Evolutionary conservation across 2,797 vertebrate species (phyloP).

Genomic region (Chaenodraco wilsoni): DNA sequence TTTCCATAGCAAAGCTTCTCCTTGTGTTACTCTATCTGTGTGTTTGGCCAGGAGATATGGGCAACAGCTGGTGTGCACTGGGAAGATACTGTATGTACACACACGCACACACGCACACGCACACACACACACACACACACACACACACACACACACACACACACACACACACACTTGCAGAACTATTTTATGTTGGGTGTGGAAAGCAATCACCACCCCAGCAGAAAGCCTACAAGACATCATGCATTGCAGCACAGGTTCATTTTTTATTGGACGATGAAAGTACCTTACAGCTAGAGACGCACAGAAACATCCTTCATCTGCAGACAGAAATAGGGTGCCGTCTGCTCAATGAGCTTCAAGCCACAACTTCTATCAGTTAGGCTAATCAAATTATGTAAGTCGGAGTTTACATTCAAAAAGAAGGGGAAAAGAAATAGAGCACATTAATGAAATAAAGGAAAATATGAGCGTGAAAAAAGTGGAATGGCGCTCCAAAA

Average conservation of each 20-base stretch:
- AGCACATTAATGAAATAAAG: conserved; percentile 51
- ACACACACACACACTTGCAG: not conserved
- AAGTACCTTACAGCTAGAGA: conserved; percentile 10
- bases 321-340: not conserved
- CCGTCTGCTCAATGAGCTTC: conserved; percentile 18
- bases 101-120: not conserved
- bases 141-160: conserved; percentile 15
- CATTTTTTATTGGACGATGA: conserved; percentile 34
- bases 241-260: not conserved
- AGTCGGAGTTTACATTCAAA: conserved; percentile 18
- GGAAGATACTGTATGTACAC: conserved; percentile 21
- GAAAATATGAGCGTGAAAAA: conserved; percentile 55
- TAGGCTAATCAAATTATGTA: conserved; percentile 52
- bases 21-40: conserved; percentile 20
- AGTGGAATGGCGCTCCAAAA: conserved; percentile 54
- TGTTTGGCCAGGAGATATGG: conserved; percentile 4
- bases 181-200: conserved; percentile 41
- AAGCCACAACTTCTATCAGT: conserved; percentile 36
- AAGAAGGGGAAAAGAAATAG: conserved; percentile 29
- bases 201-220: conserved; percentile 54
- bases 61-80: conserved; percentile 55
- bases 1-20: not conserved
- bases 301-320: conserved; percentile 15
- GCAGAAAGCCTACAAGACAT: conserved; percentile 28
- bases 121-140: conserved; percentile 22